A percentile compares a stretch with the other conserved stretches of the same genome.
These are phyloP conservation scores for Calliopum simillimum DNA, from an alignment of 2,888 invertebrate species.

Conservation along the genomic window DNA sequence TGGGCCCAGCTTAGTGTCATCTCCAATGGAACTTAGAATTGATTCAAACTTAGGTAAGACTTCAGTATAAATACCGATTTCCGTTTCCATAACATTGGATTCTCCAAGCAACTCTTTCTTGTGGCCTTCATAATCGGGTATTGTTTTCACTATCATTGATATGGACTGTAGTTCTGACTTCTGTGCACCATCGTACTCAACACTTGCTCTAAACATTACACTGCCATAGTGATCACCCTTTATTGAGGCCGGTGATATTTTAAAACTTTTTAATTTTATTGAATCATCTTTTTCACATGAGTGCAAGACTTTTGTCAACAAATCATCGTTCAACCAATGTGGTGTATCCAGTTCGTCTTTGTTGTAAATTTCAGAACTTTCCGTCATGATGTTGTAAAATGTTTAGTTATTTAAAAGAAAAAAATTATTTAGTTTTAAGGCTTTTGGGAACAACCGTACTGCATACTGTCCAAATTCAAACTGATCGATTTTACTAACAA, in stretches of 20 bases:
- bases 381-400: neutral
- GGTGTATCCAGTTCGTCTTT: conserved; percentile 52
- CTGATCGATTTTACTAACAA: neutral
- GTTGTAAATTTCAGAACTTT: conserved; percentile 20
- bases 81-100: conserved; percentile 46
- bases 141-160: conserved; percentile 48
- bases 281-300: neutral
- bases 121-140: conserved; percentile 42
- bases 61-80: conserved; percentile 51
- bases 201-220: conserved; percentile 48
- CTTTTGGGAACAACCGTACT: neutral
- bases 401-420: neutral
- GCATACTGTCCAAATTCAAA: neutral
- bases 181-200: conserved; percentile 33
- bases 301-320: conserved; percentile 45
- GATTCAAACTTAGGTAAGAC: conserved; percentile 50
- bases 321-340: conserved; percentile 48
- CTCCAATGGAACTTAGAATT: conserved; percentile 45
- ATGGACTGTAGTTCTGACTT: neutral
- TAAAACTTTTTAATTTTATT: neutral
- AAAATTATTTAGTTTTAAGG: neutral
- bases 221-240: conserved; percentile 53
- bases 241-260: conserved; percentile 42
- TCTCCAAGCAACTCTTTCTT: conserved; percentile 46
- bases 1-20: conserved; percentile 41